These are phyloP conservation scores for Drosophila melanosoma DNA, from an alignment of 2,888 invertebrate species.

Conservation along the genomic window DNA sequence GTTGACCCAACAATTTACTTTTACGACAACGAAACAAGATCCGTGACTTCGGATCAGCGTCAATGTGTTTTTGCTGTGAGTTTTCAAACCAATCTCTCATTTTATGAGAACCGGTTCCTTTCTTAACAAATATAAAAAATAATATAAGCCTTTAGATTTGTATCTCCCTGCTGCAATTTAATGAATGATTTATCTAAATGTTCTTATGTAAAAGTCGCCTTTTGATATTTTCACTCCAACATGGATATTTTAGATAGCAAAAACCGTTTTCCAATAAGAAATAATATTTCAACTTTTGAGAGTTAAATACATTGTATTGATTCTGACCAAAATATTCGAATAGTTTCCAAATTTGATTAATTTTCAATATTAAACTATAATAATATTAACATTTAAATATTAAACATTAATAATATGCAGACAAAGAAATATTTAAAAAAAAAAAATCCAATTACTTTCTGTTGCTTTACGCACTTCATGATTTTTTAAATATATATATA, in stretches of 20 bases:
- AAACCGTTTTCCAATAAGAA: not conserved
- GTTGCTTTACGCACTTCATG: not conserved
- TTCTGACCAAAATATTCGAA: not conserved
- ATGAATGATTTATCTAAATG: not conserved
- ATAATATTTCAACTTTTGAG: not conserved
- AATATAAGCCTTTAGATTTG: too few species aligned
- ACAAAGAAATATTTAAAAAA: too few species aligned
- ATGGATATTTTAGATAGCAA: not conserved
- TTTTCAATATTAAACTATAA: too few species aligned
- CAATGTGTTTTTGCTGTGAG: slow-evolving; percentile 81
- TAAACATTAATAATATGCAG: too few species aligned
- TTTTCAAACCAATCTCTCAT: not conserved
- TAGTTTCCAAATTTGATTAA: too few species aligned
- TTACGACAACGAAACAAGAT: slow-evolving; percentile 79
- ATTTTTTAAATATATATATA: too few species aligned
- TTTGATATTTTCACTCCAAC: too few species aligned
- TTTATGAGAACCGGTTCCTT: not conserved
- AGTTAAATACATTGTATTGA: not conserved
- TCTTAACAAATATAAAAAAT: too few species aligned
- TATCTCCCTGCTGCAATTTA: not conserved
- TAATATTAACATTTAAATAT: too few species aligned
- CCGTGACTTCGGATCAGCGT: slow-evolving; percentile 69
- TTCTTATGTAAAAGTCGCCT: too few species aligned
- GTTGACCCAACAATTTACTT: slow-evolving; percentile 81
- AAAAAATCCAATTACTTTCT: not conserved